These are phyloP conservation scores for Anniella stebbinsi DNA, from an alignment of 2,797 vertebrate genomes.

Conservation along the genomic window DNA sequence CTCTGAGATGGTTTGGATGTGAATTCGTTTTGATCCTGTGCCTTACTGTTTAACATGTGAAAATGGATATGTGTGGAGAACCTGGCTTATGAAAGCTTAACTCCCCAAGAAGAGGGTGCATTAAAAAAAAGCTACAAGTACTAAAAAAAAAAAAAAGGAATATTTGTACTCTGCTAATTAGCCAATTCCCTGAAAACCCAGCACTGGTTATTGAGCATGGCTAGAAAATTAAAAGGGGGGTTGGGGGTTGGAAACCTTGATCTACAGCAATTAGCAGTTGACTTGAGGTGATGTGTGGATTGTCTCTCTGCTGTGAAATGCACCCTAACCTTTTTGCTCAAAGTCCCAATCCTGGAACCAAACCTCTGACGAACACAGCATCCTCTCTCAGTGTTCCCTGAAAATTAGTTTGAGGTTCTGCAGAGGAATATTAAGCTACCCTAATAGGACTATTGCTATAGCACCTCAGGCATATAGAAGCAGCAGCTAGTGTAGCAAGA, in stretches of 20 bases:
- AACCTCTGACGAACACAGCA: not conserved
- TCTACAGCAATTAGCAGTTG: not conserved
- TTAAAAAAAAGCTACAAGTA: not conserved
- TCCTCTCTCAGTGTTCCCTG: not conserved
- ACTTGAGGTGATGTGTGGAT: not conserved
- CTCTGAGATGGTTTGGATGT: no score
- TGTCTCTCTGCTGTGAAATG: not conserved
- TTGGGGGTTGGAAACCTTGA: not conserved
- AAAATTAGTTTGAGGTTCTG: fast-evolving
- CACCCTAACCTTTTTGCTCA: not conserved
- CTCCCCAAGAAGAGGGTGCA: not conserved
- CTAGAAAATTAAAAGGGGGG: fast-evolving
- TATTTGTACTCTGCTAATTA: not conserved
- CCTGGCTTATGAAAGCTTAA: not conserved
- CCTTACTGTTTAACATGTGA: conserved; percentile 33
- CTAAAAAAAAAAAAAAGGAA: no score
- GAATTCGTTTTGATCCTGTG: conserved; percentile 7
- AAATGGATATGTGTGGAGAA: fast-evolving
- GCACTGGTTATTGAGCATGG: not conserved
- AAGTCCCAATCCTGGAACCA: not conserved
- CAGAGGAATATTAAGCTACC: fast-evolving
- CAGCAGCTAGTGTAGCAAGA: not conserved
- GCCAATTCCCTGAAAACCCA: not conserved
- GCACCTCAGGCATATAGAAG: not conserved
- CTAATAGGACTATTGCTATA: not conserved